Conservation (phyloP, 2,113 vertebrate species). For the Drymodes brunneopygia region DNA sequence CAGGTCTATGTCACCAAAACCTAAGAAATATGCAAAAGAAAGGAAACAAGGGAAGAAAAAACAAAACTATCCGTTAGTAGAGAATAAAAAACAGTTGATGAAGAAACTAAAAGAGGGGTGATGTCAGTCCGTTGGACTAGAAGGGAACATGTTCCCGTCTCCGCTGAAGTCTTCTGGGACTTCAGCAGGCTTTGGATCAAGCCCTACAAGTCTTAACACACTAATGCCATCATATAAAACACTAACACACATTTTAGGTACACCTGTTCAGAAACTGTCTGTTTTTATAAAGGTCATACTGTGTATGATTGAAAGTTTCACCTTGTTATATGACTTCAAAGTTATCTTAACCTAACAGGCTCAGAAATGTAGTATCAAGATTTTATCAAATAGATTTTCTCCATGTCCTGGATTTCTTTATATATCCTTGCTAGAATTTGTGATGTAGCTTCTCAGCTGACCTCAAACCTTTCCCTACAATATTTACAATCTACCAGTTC, state of each 20-base stretch:
- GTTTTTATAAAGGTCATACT: background rate
- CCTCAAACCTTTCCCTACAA: background rate
- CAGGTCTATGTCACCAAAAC: constrained; percentile 71
- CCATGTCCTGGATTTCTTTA: background rate
- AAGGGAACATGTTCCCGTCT: background rate
- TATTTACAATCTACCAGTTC: background rate
- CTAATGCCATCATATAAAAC: background rate
- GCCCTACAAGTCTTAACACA: background rate
- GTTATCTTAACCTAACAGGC: background rate
- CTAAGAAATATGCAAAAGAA: constrained; percentile 53
- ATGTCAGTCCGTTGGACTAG: constrained; percentile 3
- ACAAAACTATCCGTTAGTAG: constrained; percentile 63
- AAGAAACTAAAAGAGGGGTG: constrained; percentile 43
- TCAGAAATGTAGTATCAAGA: background rate
- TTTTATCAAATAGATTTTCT: background rate
- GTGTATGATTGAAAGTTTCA: background rate
- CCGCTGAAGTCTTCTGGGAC: background rate
- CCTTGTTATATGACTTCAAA: background rate
- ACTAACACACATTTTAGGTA: background rate
- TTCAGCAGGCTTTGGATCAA: constrained; percentile 12
- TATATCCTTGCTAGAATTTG: background rate
- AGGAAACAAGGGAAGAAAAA: constrained; percentile 48
- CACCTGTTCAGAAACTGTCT: background rate
- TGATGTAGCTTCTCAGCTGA: background rate
- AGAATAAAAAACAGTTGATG: background rate